Base-by-base conservation (phyloP, 2,113 vertebrate species). In the Galbula dea region DNA sequence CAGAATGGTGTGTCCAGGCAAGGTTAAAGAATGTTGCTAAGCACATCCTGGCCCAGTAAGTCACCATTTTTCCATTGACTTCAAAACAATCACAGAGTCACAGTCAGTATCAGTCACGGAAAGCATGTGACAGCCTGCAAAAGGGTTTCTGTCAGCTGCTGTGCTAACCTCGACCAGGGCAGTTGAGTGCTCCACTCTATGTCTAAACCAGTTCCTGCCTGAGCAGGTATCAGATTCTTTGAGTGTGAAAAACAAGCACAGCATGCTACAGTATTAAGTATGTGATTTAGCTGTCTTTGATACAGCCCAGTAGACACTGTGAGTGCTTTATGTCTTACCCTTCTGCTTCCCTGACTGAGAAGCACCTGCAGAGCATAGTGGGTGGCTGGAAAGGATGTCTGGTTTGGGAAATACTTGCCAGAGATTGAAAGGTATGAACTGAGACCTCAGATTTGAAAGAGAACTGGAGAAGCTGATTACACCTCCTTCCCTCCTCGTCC, bases 1-100 rank as follows among this genome's bases (percentile, higher is more conserved):
- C 20, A 6, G 19, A 24, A 8, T 0, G 0, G 24, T 34, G 21
- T 73, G n/a, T 69, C 63, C 61, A 51, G 55, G 59, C 51, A 63
- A 62, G 27, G 46, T 66, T 51, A 21, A 45, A 32, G 45, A 89
- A 76, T 21, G 15, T 6, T 48, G 45, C 48, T 83, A 24, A 66
- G 71, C 37, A 49, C 45, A 17, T 32, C 67, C 67, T 41, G 84
- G 69, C 68, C 51, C 21, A 34, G 22, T 39, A 61, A 51, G n/a
- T 59, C 41, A 49, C 36, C 34, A 1, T 77, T 88, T 77, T 54
- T 16, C 55, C 4, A 3, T 23, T 72, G 67, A n/a, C 24, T 92
- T 66, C 51, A 18, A 14, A 61, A 45, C 51, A 54, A 3, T 61
- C 14, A 32, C n/a, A n/a, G n/a, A n/a, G n/a, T n/a, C n/a, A n/a